Base-by-base conservation (phyloP, 2,113 vertebrate species). In the Pandion haliaetus region DNA sequence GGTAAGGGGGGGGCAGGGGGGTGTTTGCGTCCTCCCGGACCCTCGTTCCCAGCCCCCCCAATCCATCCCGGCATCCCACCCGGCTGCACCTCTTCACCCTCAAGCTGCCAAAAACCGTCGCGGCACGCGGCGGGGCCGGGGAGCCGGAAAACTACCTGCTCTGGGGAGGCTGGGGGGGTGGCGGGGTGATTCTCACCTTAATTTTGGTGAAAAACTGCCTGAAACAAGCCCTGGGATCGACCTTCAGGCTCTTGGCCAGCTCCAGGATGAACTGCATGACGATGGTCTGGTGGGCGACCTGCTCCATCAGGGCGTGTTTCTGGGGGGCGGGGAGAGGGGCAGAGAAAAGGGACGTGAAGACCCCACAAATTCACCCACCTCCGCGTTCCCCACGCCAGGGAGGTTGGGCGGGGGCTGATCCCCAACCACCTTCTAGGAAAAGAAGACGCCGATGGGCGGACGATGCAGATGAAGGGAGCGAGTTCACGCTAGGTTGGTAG, bases 221-320 rank as follows among this genome's bases (percentile, higher is more conserved):
- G 97, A 99, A 99, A 88, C 99, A 99, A 20, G 99, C 99, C 0
- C 99, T 97, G 10, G 99, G 99, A 24, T 99, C 99, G 47, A 99
- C 99, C 96, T 99, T 99, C 21, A 99, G 98, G 97, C 99, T 99
- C 97, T 99, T 99, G 25, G 99, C 99, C 93, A 99, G 96, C 96
- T 99, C 99, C 77, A 99, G 98, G 95, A 99, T 99, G 93, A 99
- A 99, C 96, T 99, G 99, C 99, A 99, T 99, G 84, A 99, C 99
- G 9, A 99, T 99, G 83, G 99, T 99, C 98, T 99, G 99, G 95
- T 99, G 99, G 73, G 99, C 99, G 26, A 99, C 99, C 96, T 99
- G 99, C 91, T 99, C 99, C 99, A 99, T 99, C 91, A 99, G 96
- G 0, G 98, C 98, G 1, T 98, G 99, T 97, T 99, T 99, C 99